Evolutionary conservation across 2,888 invertebrate species (phyloP).

Genomic region (Glyphotaelius pellucidus): DNA sequence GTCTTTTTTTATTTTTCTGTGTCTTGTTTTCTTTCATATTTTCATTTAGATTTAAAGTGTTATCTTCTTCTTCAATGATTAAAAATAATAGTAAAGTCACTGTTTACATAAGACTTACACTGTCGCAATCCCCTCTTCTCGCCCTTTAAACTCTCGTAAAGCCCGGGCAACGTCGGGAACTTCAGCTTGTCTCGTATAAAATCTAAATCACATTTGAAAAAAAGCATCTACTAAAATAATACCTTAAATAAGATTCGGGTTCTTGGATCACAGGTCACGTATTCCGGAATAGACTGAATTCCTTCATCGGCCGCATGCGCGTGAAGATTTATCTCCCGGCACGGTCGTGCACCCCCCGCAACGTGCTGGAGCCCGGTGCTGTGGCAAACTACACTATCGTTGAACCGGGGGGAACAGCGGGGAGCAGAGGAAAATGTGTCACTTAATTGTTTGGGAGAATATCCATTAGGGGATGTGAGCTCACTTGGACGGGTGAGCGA

Average conservation of each 20-base stretch:
- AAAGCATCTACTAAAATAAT: background rate
- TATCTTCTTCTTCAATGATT: too few species aligned
- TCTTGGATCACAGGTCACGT: constrained; percentile 6
- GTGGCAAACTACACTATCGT: background rate
- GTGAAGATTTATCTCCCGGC: background rate
- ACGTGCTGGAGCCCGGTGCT: background rate
- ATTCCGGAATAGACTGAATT: background rate
- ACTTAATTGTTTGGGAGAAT: constrained; percentile 11
- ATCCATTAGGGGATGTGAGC: background rate
- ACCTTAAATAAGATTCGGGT: background rate
- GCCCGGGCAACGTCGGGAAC: too few species aligned
- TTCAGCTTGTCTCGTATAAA: background rate
- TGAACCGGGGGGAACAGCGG: background rate
- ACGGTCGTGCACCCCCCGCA: constrained; percentile 8
- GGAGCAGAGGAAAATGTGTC: background rate
- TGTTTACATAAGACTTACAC: too few species aligned
- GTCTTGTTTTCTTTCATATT: too few species aligned
- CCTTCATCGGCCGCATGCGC: background rate
- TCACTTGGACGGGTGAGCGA: background rate
- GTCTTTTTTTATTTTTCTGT: too few species aligned
- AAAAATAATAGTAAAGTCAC: too few species aligned
- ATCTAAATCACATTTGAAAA: background rate
- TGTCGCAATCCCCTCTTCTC: too few species aligned
- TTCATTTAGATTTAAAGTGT: too few species aligned
- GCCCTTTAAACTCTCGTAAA: too few species aligned